Evolutionary conservation across 2,888 invertebrate species (phyloP), one percentile per base, ranked within the genome.

Genomic region (Tridacna crocea): DNA sequence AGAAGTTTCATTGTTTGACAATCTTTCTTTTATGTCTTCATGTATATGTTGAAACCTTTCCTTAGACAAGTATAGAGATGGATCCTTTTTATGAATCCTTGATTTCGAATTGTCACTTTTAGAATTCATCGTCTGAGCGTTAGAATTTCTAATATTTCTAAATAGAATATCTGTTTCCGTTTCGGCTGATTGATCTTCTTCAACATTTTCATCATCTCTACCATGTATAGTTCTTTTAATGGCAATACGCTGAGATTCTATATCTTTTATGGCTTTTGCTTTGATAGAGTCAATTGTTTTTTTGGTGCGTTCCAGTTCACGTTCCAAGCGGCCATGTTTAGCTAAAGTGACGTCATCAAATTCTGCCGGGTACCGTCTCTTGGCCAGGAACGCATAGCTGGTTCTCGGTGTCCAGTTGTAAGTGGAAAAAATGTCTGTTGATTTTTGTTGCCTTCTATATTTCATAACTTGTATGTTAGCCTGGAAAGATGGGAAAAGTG

Each of bases 261-360:
- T 70, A 15, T 70, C 70, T 8, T 51, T 48, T 6, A 70, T 70
- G 13, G 46, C 47, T 51, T 70, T 70, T 24, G 51, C 51, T 70
- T 70, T 70, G 13, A 70, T 70, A 10, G 48, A 26, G 51, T 70
- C 70, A 8, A 70, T 51, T 13, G 70, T 51, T 51, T 26, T 48
- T 51, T 70, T 70, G 17, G 46, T 70, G 24, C 24, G 51, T 22
- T 70, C 47, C 22, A 70, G 47, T 19, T 70, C 70, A 0, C 70
- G 70, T 70, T 70, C 70, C 3, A 70, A 24, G 26, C 70, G 70
- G 22, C 22, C 70, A 51, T 70, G 70, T 13, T 70, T 70, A 24
- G 70, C 70, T 48, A 70, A 51, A 15, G 70, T 70, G 48, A 70
- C 70, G 51, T 70, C 70, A 51, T 70, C 51, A 13, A 70, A 51